Percentiles rank a stretch among this genome's conserved stretches.
These are phyloP conservation scores for Drosophila borborema DNA, from an alignment of 2,888 invertebrate genomes.

Conservation along the genomic window DNA sequence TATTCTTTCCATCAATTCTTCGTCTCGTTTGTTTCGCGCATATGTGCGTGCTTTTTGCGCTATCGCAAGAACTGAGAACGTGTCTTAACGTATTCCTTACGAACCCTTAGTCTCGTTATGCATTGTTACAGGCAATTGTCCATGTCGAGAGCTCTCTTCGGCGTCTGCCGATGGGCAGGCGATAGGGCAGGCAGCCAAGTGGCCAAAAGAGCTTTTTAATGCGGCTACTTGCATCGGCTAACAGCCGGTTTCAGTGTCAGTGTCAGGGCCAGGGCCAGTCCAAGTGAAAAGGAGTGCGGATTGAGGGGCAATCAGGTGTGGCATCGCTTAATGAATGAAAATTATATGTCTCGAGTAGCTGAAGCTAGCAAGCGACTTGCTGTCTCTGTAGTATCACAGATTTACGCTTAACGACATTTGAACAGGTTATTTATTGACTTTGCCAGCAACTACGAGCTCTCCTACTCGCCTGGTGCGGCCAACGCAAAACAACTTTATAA, in stretches of 20 bases:
- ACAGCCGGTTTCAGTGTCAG: slow-evolving; percentile 59
- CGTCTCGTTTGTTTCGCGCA: slow-evolving; percentile 3
- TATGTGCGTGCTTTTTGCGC: slow-evolving; percentile 25
- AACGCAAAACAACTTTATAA: slow-evolving; percentile 50
- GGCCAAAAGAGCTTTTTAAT: slow-evolving; percentile 46
- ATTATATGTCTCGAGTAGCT: slow-evolving; percentile 50
- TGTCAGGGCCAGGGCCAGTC: neutral
- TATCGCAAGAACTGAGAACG: slow-evolving; percentile 14
- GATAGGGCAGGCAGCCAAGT: slow-evolving; percentile 66
- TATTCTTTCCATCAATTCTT: neutral
- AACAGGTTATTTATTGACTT: slow-evolving; percentile 65
- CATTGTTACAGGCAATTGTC: slow-evolving; percentile 63
- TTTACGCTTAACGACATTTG: slow-evolving; percentile 62
- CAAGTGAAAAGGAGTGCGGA: neutral
- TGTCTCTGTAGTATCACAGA: slow-evolving; percentile 28
- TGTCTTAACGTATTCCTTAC: slow-evolving; percentile 52
- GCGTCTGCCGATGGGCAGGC: slow-evolving; percentile 48
- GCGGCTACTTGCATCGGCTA: slow-evolving; percentile 43
- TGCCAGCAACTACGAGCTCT: slow-evolving; percentile 7
- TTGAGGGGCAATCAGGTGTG: slow-evolving; percentile 41
- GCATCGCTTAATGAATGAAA: slow-evolving; percentile 61
- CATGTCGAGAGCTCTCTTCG: slow-evolving; percentile 31
- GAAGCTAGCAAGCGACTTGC: neutral
- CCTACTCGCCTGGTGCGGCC: slow-evolving; percentile 16
- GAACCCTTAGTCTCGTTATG: slow-evolving; percentile 72